phyloP scores from a whole-genome alignment of 1,140 invertebrate species.

The Homalodisca vitripennis region DNA sequence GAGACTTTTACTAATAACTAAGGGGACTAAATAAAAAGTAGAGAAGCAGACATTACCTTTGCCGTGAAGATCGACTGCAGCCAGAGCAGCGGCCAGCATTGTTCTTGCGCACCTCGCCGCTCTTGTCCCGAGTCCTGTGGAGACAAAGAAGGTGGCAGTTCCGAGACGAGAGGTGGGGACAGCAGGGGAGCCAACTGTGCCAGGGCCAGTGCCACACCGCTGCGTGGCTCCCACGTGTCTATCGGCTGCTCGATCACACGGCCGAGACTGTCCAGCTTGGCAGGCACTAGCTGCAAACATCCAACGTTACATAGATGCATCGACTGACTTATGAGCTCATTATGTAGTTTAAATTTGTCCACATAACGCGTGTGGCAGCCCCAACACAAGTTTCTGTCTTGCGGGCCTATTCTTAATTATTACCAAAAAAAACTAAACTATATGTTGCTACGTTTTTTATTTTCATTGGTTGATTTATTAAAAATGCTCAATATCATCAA shows the following conservation, averaged over 20 bases:
- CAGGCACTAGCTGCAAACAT: conserved; percentile 80
- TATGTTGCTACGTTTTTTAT: too few relatives aligned
- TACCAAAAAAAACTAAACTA: too few relatives aligned
- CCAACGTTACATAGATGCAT: too few relatives aligned
- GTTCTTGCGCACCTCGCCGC: conserved; percentile 76
- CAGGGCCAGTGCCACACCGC: conserved; percentile 83
- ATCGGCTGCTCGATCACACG: conserved; percentile 79
- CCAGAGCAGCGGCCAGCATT: conserved; percentile 91
- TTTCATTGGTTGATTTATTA: too few relatives aligned
- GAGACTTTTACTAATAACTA: too few relatives aligned
- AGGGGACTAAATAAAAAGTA: too few relatives aligned
- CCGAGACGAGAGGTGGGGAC: conserved; percentile 62
- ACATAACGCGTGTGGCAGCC: too few relatives aligned
- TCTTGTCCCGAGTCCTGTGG: conserved; percentile 82
- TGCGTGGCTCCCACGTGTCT: conserved; percentile 85
- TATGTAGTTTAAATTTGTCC: too few relatives aligned
- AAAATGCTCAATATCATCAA: too few relatives aligned
- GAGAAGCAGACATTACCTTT: conserved; percentile 59
- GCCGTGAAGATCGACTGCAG: conserved; percentile 87
- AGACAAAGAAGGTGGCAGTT: conserved; percentile 82
- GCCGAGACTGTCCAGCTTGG: conserved; percentile 88
- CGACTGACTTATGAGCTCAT: too few relatives aligned
- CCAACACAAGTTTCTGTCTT: too few relatives aligned
- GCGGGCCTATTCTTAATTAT: too few relatives aligned
- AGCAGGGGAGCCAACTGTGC: conserved; percentile 71